Conservation (phyloP, 1,140 invertebrate genomes). For the Saccostrea cuccullata region DNA sequence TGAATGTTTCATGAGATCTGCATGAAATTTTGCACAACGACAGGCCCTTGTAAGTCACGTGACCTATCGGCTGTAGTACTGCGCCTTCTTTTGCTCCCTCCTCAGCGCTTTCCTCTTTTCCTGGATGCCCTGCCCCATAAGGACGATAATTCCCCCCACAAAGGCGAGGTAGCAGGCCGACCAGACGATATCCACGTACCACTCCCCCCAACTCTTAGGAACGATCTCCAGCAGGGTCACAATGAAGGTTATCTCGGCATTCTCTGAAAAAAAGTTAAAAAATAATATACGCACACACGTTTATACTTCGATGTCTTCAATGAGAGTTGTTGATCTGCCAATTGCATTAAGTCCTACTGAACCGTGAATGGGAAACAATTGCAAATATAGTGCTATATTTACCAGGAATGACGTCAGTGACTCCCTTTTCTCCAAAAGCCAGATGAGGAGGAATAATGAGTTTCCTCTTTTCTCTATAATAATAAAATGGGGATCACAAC, state of each 20-base stretch:
- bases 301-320: neutral
- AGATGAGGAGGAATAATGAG: conserved; percentile 38
- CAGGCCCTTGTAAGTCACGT: neutral
- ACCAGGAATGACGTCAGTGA: conserved; percentile 34
- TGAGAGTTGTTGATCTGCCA: neutral
- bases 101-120: conserved; percentile 19
- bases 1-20: no score
- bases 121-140: conserved; percentile 2
- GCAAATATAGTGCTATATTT: neutral
- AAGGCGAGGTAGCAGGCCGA: conserved; percentile 28
- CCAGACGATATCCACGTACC: conserved; percentile 44
- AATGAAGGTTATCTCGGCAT: conserved; percentile 17
- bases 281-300: no score
- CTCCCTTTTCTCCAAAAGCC: conserved; percentile 18
- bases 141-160: neutral
- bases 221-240: conserved; percentile 26
- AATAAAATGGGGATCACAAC: neutral
- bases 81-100: conserved; percentile 1
- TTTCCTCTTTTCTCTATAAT: conserved; percentile 34
- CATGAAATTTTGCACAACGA: no score
- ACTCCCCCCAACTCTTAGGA: conserved; percentile 39
- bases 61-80: neutral
- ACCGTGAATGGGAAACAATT: neutral
- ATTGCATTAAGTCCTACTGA: no score
- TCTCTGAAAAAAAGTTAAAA: conserved; percentile 25